phyloP scores from a whole-genome alignment of 2,888 invertebrate species.

The Pollenia labialis region DNA sequence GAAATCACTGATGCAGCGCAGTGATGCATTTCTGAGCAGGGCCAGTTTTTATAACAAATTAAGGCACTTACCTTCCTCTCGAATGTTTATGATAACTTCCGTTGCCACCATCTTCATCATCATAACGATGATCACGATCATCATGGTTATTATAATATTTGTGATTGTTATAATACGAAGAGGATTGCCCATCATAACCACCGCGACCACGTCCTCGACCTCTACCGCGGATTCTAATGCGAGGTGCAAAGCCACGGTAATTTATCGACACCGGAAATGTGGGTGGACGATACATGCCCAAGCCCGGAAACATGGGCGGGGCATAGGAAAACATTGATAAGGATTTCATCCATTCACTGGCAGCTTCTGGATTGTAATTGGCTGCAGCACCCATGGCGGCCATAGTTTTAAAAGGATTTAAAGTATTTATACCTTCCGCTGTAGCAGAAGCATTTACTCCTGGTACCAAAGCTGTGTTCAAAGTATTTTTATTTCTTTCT shows the following conservation, averaged over 20 bases:
- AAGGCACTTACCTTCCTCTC: conserved; percentile 75
- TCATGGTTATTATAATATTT: conserved; percentile 87
- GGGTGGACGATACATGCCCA: conserved; percentile 79
- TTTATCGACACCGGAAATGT: conserved; percentile 79
- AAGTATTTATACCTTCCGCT: conserved; percentile 64
- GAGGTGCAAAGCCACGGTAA: conserved; percentile 82
- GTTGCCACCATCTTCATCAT: conserved; percentile 86
- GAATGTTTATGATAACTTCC: conserved; percentile 82
- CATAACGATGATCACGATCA: conserved; percentile 84
- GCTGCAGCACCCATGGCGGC: conserved; percentile 78
- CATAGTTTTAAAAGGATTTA: conserved; percentile 82
- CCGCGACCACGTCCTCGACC: conserved; percentile 82
- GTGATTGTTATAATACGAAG: conserved; percentile 79
- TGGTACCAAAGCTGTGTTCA: conserved; percentile 23
- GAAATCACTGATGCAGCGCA: too few relatives aligned
- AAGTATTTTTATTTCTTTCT: conserved; percentile 78
- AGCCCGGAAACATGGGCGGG: conserved; percentile 80
- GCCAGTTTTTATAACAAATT: not conserved
- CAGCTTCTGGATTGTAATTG: conserved; percentile 80
- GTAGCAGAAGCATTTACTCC: conserved; percentile 76
- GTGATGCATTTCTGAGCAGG: too few relatives aligned
- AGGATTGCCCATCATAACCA: conserved; percentile 76
- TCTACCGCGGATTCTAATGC: conserved; percentile 84
- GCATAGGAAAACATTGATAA: conserved; percentile 82
- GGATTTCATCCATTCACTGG: conserved; percentile 82